A percentile compares a stretch with the other conserved stretches of the same genome.
These are phyloP conservation scores for Gallinago jamesoni DNA, from an alignment of 2,113 vertebrate genomes.

Conservation along the genomic window DNA sequence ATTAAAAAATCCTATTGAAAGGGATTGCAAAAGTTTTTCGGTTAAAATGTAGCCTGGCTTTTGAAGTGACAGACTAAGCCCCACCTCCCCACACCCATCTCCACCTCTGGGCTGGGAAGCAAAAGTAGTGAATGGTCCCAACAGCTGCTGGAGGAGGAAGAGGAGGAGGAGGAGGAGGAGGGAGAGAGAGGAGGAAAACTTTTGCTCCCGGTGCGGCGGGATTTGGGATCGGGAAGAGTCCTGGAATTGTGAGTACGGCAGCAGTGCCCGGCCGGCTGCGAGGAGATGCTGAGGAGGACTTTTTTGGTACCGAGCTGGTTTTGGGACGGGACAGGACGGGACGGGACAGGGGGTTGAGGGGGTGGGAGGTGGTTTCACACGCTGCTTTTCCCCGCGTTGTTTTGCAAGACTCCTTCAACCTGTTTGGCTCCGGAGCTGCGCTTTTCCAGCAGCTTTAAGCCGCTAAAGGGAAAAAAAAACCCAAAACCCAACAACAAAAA, in stretches of 20 bases:
- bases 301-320: rapidly evolving
- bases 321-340: neutral
- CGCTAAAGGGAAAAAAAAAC: rapidly evolving
- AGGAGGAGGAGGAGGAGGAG: too few relatives aligned
- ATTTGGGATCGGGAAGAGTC: neutral
- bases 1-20: rapidly evolving
- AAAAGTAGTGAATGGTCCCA: neutral
- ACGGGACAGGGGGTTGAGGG: neutral
- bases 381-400: neutral
- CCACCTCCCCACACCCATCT: neutral
- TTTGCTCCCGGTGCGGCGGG: rapidly evolving
- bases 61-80: neutral
- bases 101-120: neutral
- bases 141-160: neutral
- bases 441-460: neutral
- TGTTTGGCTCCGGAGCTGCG: neutral
- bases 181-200: rapidly evolving
- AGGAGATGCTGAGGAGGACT: neutral
- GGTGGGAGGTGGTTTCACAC: rapidly evolving
- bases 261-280: neutral
- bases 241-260: neutral
- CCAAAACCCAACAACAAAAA: too few relatives aligned
- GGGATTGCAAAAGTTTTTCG: neutral
- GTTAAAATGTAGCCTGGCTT: rapidly evolving
- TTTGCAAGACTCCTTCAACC: neutral